Percentiles rank a stretch among this genome's conserved stretches.
Evolutionary conservation across 2,888 invertebrate genomes (phyloP).

Genomic region (Onthophagus sagittarius): DNA sequence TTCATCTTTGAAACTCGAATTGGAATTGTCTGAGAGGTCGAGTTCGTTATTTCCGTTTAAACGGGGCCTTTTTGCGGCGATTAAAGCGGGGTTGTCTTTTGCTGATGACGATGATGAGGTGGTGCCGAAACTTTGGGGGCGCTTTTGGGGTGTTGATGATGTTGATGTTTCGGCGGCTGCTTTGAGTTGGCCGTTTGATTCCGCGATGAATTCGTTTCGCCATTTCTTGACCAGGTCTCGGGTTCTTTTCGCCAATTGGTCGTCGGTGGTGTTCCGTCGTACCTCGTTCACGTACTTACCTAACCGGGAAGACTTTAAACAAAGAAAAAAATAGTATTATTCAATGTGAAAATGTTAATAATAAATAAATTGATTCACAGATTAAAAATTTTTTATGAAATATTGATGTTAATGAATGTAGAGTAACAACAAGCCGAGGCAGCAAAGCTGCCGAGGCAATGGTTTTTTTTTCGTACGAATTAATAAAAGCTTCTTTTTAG

Average conservation of each 20-base stretch:
- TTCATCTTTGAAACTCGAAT: constrained; percentile 47
- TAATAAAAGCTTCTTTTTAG: too few species aligned
- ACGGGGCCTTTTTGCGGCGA: constrained; percentile 45
- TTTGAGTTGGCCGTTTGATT: constrained; percentile 45
- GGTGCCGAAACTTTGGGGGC: constrained; percentile 21
- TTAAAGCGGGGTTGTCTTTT: neutral
- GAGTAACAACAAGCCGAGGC: too few species aligned
- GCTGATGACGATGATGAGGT: constrained; percentile 24
- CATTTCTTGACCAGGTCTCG: constrained; percentile 90
- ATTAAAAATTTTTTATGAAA: too few species aligned
- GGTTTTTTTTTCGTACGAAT: too few species aligned
- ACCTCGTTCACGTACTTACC: constrained; percentile 92
- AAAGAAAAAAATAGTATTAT: constrained; percentile 9
- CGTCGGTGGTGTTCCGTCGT: constrained; percentile 79
- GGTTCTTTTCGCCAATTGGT: constrained; percentile 80
- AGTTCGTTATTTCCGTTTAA: constrained; percentile 49
- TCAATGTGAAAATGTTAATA: neutral
- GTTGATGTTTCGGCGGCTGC: constrained; percentile 20
- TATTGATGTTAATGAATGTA: too few species aligned
- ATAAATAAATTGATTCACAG: too few species aligned
- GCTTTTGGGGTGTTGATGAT: constrained; percentile 16
- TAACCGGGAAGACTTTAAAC: constrained; percentile 82
- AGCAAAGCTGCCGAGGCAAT: too few species aligned
- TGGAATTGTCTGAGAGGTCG: constrained; percentile 48
- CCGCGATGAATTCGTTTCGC: constrained; percentile 80